These are phyloP conservation scores for Halocynthia aurantium DNA, from an alignment of 23 tunicate genomes.

Conservation along the genomic window DNA sequence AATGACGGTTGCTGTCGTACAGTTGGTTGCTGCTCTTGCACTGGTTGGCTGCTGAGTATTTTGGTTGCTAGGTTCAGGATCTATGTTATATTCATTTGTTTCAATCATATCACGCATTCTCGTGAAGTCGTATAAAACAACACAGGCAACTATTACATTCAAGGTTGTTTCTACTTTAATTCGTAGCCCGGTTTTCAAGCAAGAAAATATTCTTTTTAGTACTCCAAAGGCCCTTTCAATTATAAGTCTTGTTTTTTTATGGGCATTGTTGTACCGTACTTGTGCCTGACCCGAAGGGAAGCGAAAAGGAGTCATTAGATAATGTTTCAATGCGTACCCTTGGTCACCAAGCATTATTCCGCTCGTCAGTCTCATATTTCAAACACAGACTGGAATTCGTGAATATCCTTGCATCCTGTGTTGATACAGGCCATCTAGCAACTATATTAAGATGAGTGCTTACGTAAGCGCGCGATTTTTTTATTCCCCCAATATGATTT, in stretches of 20 bases:
- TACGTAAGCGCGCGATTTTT: too few species aligned
- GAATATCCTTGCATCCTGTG: constrained; percentile 48
- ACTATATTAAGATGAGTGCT: too few species aligned
- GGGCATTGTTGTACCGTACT: constrained; percentile 30
- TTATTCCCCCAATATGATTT: too few species aligned
- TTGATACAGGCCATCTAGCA: constrained; percentile 59
- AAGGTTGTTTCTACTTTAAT: constrained; percentile 22
- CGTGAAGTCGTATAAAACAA: neutral
- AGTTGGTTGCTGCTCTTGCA: too few species aligned
- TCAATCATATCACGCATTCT: too few species aligned
- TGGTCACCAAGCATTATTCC: constrained; percentile 40
- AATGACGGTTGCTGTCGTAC: too few species aligned
- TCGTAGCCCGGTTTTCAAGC: constrained; percentile 30
- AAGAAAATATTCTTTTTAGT: constrained; percentile 41
- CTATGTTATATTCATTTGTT: too few species aligned
- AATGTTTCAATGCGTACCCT: constrained; percentile 38
- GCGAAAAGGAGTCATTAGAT: constrained; percentile 49
- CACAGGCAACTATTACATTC: constrained; percentile 38
- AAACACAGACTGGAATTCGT: constrained; percentile 21
- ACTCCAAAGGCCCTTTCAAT: constrained; percentile 34
- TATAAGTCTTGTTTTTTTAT: constrained; percentile 28
- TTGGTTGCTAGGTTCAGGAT: too few species aligned
- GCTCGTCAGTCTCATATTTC: constrained; percentile 29
- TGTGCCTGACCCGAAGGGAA: constrained; percentile 19
- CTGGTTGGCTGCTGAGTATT: too few species aligned